Evolutionary conservation across 2,113 vertebrate species (phyloP), one percentile per base, ranked within the genome.

Genomic region (Hystrix cristata): DNA sequence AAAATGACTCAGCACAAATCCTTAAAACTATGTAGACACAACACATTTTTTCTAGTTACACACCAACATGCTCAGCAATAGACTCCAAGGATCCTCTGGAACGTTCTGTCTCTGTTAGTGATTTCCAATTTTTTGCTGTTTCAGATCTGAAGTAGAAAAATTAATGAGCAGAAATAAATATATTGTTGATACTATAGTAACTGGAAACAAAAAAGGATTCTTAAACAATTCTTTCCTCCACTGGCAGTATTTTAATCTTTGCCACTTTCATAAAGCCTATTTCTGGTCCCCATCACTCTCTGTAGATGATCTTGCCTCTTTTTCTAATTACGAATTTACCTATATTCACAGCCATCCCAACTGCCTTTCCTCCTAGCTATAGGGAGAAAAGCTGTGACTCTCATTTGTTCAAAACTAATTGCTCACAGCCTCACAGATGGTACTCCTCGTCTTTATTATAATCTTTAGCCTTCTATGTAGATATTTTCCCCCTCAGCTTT

Each of bases 11-110:
- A 93, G 79, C 43, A 91, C 51, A 96, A 91, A 92, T 92, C 83
- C 5, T 84, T 55, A 55, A 55, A 62, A 72, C 29, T 74, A 34
- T 11, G 7, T 27, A 69, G 31, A 59, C 5, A 78, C 0, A 53
- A 46, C 5, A 1, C 19, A 3, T 87, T 91, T 96, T 43, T 95
- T 89, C 72, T 53, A 85, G 87, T 80, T 92, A 98, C 98, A 89
- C 96, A 99, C 99, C 98, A 97, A 96, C 87, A 62, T 98, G 98
- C 72, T 99, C 98, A 71, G 98, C 98, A 96, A 99, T 98, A 55
- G 98, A 98, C 88, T 99, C 98, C 91, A 98, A 93, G 87, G 97
- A 98, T 19, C 94, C 98, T 98, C 95, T 99, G 72, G 98, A 98
- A 95, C 97, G 97, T 90, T 99, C 99, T 53, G 99, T 97, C 18